Evolutionary conservation across 2,797 vertebrate genomes (phyloP), one percentile per base, ranked within the genome.

Genomic region (Pangasius krempfi): DNA sequence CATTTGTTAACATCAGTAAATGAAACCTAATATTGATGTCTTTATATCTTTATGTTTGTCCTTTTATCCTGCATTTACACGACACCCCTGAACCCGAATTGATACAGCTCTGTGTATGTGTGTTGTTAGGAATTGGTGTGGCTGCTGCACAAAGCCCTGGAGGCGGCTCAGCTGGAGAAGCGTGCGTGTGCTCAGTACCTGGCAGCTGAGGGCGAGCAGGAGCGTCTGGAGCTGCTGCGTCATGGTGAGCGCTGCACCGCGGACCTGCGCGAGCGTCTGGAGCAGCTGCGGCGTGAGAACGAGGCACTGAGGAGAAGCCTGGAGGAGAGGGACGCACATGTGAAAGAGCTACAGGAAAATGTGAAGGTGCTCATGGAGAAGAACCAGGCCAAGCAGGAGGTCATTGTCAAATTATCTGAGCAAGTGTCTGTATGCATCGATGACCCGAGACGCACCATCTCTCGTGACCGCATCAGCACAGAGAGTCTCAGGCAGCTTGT

Each of bases 151-250:
- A 97, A 97, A 93, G 96, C 97, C 0, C 92, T 99, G 91, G 98
- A 99, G 92, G 97, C 97, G 0, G 95, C 97, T 47, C 98, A 99
- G 94, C 96, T 96, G 92, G 98, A 99, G 94, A 98, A 99, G 89
- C 92, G 97, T 84, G 96, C 95, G 0, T 97, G 97, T 90, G 94
- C 94, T 0, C 95, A 96, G 22, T 98, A 97, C 91, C 88, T 98
- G 90, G 92, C 96, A 0, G 96, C 94, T 0, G 64, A 95, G 0
- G 95, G 94, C 0, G 98, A 99, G 88, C 96, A 97, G 93, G 96
- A 97, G 91, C 97, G 97, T 0, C 94, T 98, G 92, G 98, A 99
- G 93, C 93, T 98, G 84, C 95, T 98, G 79, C 95, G 97, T 33
- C 98, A 98, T 92, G 96, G 97, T 14, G 97, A 98, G 92, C 96